Evolutionary conservation across 2,888 invertebrate species (phyloP).

Genomic region (Marasmarcha lunaedactyla): DNA sequence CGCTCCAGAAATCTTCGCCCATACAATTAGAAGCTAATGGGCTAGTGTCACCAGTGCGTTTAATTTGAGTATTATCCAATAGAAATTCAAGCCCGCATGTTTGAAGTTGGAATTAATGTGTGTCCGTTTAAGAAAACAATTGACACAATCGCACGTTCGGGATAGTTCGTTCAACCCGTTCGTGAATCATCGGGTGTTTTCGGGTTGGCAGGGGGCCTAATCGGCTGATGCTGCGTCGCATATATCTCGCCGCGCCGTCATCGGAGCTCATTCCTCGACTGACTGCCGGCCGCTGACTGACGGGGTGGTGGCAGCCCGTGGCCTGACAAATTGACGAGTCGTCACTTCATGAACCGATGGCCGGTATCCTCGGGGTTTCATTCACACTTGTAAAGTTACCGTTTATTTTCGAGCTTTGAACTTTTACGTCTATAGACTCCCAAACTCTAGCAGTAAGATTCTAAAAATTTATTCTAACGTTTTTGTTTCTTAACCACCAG

Average conservation of each 20-base stretch:
- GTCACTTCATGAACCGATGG: slow-evolving; percentile 27
- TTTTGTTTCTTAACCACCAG: no score
- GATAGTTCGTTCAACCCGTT: slow-evolving; percentile 47
- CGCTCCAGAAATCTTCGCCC: slow-evolving; percentile 10
- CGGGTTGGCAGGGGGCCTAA: slow-evolving; percentile 63
- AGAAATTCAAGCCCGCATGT: slow-evolving; percentile 52
- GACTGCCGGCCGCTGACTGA: slow-evolving; percentile 52
- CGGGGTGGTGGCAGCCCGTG: slow-evolving; percentile 44
- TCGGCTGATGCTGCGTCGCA: slow-evolving; percentile 52
- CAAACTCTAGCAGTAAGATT: no score
- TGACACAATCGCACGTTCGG: slow-evolving; percentile 43
- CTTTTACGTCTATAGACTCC: no score
- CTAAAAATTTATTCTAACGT: no score
- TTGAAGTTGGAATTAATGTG: slow-evolving; percentile 32
- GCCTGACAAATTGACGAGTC: slow-evolving; percentile 61
- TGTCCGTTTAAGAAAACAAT: slow-evolving; percentile 62
- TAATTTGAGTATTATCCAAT: slow-evolving; percentile 33
- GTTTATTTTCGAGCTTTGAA: no score
- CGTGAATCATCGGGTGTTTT: slow-evolving; percentile 49
- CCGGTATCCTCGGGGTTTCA: slow-evolving; percentile 22
- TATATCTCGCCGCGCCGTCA: slow-evolving; percentile 57
- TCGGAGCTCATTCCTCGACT: slow-evolving; percentile 58
- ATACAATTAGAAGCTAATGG: slow-evolving; percentile 16
- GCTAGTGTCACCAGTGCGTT: slow-evolving; percentile 15
- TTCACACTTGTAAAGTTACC: slow-evolving; percentile 17